phyloP scores from a whole-genome alignment of 2,888 invertebrate species.

The Spodoptera exigua region DNA sequence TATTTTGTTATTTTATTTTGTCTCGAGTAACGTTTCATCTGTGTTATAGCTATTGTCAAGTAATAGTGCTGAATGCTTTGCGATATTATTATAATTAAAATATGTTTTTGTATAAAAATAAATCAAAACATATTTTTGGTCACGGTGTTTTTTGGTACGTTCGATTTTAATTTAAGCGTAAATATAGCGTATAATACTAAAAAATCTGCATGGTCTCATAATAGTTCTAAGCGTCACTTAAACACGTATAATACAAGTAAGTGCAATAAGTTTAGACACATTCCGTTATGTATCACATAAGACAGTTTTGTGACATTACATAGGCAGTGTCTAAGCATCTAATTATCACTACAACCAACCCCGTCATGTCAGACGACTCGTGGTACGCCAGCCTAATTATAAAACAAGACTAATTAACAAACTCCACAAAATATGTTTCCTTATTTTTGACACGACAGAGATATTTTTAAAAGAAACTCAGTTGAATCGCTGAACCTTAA shows the following conservation, averaged over 20 bases:
- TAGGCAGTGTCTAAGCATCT: constrained; percentile 14
- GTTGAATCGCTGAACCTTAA: constrained; percentile 4
- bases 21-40: no score
- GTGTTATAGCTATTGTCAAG: no score
- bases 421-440: background rate
- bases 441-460: background rate
- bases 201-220: no score
- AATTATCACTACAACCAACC: background rate
- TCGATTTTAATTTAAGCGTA: no score
- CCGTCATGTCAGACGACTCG: constrained; percentile 10
- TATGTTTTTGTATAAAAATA: no score
- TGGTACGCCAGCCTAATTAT: constrained; percentile 14
- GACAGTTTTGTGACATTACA: constrained; percentile 2
- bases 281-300: background rate
- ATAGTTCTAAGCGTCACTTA: background rate
- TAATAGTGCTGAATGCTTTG: no score
- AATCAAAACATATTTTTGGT: no score
- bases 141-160: no score
- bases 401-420: constrained; percentile 12
- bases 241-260: background rate
- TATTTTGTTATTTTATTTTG: background rate
- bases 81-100: no score
- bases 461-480: constrained; percentile 16
- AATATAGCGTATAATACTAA: no score
- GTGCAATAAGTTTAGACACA: constrained; percentile 3